Conservation (phyloP, 1,140 invertebrate genomes). For the Aphis craccivora region DNA sequence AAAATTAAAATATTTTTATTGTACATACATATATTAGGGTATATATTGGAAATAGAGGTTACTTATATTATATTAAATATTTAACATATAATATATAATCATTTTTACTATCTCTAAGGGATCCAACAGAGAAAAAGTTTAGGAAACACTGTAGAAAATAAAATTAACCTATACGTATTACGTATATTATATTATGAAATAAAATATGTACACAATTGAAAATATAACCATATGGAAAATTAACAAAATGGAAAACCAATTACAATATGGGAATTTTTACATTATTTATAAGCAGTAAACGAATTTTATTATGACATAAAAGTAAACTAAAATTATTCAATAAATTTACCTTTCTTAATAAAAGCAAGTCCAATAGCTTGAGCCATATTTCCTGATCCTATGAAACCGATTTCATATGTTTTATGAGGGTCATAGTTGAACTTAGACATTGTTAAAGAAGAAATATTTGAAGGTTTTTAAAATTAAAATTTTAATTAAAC, state of each 20-base stretch:
- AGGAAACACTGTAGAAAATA: neutral
- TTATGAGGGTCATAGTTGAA: constrained; percentile 18
- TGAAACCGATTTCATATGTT: constrained; percentile 73
- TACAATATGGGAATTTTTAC: neutral
- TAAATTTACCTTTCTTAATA: constrained; percentile 69
- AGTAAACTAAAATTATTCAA: neutral
- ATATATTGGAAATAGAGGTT: no score
- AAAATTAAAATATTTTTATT: no score
- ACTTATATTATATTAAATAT: no score
- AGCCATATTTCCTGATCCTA: constrained; percentile 95
- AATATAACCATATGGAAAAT: neutral
- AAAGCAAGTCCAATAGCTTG: constrained; percentile 85
- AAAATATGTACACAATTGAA: neutral
- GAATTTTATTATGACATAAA: neutral
- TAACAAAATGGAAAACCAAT: neutral
- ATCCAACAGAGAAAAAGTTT: no score
- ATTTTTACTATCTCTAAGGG: no score
- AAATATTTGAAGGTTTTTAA: neutral
- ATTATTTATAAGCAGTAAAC: neutral
- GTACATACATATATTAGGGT: no score
- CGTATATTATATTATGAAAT: no score
- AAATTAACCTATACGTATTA: neutral
- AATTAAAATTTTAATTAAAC: neutral
- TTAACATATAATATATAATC: no score
- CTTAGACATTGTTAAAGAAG: neutral